These are phyloP conservation scores for Homalodisca vitripennis DNA, from an alignment of 1,140 invertebrate genomes.

Conservation along the genomic window DNA sequence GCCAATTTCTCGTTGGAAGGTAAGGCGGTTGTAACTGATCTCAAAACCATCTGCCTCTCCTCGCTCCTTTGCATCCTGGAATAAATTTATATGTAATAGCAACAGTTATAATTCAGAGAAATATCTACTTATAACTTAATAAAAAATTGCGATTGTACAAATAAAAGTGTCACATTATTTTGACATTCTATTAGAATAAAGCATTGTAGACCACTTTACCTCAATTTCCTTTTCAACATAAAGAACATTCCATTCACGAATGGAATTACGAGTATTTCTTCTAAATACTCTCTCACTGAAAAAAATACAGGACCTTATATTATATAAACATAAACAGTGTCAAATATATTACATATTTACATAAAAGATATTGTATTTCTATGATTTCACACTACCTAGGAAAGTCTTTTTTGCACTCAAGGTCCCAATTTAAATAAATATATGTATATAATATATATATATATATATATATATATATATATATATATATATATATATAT, in stretches of 20 bases:
- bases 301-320: too few relatives aligned
- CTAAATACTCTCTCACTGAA: neutral
- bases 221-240: conserved; percentile 30
- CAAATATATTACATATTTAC: too few relatives aligned
- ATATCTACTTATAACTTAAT: neutral
- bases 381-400: too few relatives aligned
- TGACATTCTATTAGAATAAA: neutral
- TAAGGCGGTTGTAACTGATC: conserved; percentile 53
- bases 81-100: too few relatives aligned
- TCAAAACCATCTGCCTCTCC: conserved; percentile 53
- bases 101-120: too few relatives aligned
- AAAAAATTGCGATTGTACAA: neutral
- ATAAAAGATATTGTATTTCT: too few relatives aligned
- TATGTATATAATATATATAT: too few relatives aligned
- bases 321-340: too few relatives aligned
- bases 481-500: too few relatives aligned
- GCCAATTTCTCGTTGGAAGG: conserved; percentile 60
- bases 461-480: too few relatives aligned
- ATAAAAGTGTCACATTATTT: neutral
- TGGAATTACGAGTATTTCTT: neutral
- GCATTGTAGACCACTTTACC: neutral
- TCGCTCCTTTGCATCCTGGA: conserved; percentile 44
- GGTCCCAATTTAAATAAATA: too few relatives aligned
- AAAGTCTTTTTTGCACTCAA: too few relatives aligned
- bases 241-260: conserved; percentile 21